phyloP scores from a whole-genome alignment of 2,113 vertebrate genomes.

The Hystrix brachyura region DNA sequence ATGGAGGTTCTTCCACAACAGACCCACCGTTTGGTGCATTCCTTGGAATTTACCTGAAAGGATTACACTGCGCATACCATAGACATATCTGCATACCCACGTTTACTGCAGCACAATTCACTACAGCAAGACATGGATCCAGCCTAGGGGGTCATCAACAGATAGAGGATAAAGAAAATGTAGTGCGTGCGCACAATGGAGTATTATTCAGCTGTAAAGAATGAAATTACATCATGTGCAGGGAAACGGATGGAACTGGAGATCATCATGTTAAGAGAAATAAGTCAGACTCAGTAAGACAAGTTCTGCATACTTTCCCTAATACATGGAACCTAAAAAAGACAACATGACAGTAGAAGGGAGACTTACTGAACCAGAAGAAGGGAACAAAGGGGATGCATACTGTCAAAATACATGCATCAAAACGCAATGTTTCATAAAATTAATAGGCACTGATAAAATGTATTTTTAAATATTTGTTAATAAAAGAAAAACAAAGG shows the following conservation, averaged over 20 bases:
- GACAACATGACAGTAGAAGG: neutral
- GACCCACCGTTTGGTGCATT: neutral
- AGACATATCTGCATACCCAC: neutral
- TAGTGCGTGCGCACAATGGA: neutral
- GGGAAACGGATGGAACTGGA: neutral
- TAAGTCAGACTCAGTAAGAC: neutral
- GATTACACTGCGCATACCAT: neutral
- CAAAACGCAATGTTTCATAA: neutral
- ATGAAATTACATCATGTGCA: neutral
- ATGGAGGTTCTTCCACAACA: neutral
- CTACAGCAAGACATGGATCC: neutral
- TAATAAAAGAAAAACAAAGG: neutral
- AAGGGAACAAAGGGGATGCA: neutral
- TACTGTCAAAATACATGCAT: neutral
- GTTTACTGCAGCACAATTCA: neutral
- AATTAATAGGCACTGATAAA: neutral
- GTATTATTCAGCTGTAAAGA: neutral
- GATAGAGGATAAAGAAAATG: neutral
- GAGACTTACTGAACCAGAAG: neutral
- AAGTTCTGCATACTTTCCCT: neutral
- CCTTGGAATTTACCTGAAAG: neutral
- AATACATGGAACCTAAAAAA: neutral
- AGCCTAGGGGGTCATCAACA: neutral
- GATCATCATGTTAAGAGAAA: neutral
- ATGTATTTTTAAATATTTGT: neutral